These are phyloP conservation scores for Trypoxylon attenuatum DNA, from an alignment of 2,888 invertebrate genomes.

Conservation along the genomic window DNA sequence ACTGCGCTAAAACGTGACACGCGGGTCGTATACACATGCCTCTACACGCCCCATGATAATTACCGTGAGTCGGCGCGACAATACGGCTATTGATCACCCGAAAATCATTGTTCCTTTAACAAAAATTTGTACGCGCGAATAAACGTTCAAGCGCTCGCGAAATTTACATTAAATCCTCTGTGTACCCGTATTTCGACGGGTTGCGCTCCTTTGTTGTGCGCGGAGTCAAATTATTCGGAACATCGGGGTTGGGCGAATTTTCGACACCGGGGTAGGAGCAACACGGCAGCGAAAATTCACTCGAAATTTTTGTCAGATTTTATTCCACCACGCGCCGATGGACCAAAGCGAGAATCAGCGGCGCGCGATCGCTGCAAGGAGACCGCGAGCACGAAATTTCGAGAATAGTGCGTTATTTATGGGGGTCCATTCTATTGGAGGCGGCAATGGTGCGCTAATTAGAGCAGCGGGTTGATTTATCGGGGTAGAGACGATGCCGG, in stretches of 20 bases:
- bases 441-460: conserved; percentile 33
- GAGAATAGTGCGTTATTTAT: conserved; percentile 19
- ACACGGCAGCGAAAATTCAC: too few species aligned
- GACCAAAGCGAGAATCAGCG: too few species aligned
- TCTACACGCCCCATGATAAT: too few species aligned
- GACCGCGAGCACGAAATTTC: background rate
- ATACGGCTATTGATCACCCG: background rate
- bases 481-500: background rate
- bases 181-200: background rate
- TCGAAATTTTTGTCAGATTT: too few species aligned
- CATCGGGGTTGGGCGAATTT: background rate
- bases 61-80: background rate
- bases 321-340: too few species aligned
- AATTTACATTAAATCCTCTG: background rate
- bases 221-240: background rate
- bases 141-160: background rate
- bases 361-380: too few species aligned
- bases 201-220: background rate
- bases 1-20: too few species aligned
- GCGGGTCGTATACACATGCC: too few species aligned
- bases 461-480: conserved; percentile 44
- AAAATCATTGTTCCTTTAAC: background rate
- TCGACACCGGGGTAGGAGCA: background rate
- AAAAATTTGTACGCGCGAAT: background rate
- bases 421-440: conserved; percentile 24